Conservation (phyloP, 1,140 invertebrate species). For the Drosophila biarmipes region DNA sequence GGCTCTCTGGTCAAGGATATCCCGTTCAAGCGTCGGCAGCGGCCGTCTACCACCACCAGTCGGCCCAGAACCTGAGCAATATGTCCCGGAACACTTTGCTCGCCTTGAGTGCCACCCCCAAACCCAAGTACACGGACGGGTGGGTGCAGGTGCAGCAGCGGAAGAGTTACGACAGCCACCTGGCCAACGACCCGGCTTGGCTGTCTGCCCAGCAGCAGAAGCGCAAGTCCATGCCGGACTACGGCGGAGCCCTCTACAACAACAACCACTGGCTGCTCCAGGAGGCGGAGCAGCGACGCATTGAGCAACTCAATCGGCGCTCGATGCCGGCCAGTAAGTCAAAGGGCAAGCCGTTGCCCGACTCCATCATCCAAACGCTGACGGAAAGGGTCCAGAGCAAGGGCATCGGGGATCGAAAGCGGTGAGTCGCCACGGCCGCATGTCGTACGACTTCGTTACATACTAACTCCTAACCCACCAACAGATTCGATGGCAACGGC, state of each 20-base stretch:
- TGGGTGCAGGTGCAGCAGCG: constrained; percentile 82
- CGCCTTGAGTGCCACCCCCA: constrained; percentile 91
- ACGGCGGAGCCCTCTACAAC: constrained; percentile 79
- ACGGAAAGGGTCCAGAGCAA: constrained; percentile 90
- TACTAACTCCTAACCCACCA: background rate
- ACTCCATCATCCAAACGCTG: constrained; percentile 89
- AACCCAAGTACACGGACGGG: constrained; percentile 87
- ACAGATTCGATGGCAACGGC: constrained; percentile 68
- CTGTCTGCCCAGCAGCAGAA: constrained; percentile 88
- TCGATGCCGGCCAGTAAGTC: constrained; percentile 54
- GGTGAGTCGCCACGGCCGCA: constrained; percentile 48
- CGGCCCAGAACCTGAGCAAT: constrained; percentile 84
- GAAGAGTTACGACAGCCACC: constrained; percentile 56
- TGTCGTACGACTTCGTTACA: no score
- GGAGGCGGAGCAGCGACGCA: constrained; percentile 95
- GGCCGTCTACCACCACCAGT: constrained; percentile 71
- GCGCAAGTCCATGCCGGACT: constrained; percentile 87
- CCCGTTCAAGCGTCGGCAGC: constrained; percentile 41
- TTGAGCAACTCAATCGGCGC: constrained; percentile 66
- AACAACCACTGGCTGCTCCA: constrained; percentile 95
- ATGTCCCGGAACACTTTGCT: constrained; percentile 92
- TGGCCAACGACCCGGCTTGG: constrained; percentile 68
- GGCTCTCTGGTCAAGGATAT: constrained; percentile 14
- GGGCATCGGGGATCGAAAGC: constrained; percentile 85
- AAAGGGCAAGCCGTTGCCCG: constrained; percentile 87